These are phyloP conservation scores for Cacatua alba DNA, from an alignment of 2,113 vertebrate species.

Conservation along the genomic window DNA sequence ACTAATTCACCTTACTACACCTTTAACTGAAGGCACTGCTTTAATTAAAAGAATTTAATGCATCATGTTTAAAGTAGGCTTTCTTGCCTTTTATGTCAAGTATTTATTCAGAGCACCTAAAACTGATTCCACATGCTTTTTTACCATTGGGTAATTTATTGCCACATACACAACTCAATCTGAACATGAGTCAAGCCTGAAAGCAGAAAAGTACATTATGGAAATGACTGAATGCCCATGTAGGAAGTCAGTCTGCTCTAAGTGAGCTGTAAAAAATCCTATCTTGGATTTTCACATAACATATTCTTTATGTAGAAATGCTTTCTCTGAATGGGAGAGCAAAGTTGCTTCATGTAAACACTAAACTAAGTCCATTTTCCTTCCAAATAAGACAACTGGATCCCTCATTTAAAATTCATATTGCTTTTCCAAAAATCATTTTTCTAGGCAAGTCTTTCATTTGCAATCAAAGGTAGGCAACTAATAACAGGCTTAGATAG, in stretches of 20 bases:
- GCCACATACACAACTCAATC: background rate
- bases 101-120: background rate
- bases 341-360: background rate
- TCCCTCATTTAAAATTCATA: background rate
- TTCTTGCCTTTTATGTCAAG: background rate
- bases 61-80: background rate
- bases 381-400: background rate
- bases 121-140: background rate
- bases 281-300: conserved; percentile 8
- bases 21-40: background rate
- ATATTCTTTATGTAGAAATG: background rate
- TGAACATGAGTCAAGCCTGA: background rate
- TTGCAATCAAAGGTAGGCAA: background rate
- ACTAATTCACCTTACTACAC: background rate
- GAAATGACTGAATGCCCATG: background rate
- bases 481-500: background rate
- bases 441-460: background rate
- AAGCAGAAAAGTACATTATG: background rate
- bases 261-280: background rate
- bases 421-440: background rate
- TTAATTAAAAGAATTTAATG: background rate
- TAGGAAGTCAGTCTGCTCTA: background rate
- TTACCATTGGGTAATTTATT: background rate
- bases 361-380: background rate
- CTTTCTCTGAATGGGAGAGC: background rate